Conservation (phyloP, 2,113 vertebrate genomes). For the Catagonus wagneri region DNA sequence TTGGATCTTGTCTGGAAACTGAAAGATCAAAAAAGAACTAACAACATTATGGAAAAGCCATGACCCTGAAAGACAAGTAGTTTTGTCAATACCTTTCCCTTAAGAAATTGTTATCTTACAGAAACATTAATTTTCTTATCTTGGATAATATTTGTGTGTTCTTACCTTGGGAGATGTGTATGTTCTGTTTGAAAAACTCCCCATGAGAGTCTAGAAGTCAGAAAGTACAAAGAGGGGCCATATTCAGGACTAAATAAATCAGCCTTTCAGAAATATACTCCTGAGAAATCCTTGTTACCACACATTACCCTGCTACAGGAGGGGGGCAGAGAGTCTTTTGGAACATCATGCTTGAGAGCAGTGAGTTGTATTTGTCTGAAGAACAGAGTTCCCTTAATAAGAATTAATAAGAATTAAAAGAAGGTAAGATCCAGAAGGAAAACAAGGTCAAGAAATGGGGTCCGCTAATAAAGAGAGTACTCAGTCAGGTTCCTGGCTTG, state of each 20-base stretch:
- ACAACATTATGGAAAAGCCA: background rate
- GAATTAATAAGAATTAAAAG: background rate
- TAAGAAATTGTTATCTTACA: background rate
- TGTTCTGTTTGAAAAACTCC: background rate
- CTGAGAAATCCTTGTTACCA: background rate
- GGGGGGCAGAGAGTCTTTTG: background rate
- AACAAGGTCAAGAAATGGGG: background rate
- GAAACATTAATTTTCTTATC: background rate
- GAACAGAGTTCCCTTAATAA: background rate
- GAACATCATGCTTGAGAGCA: background rate
- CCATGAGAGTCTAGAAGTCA: background rate
- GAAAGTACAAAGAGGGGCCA: background rate
- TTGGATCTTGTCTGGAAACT: background rate
- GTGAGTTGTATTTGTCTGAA: background rate
- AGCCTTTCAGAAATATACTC: background rate
- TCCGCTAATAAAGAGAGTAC: background rate
- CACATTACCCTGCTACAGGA: background rate
- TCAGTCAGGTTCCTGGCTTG: background rate
- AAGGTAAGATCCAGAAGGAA: background rate
- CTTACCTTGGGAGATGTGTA: background rate
- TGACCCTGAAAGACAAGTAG: background rate
- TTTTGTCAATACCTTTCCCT: background rate
- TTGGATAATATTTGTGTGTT: background rate
- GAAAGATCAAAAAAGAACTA: background rate
- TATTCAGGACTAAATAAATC: background rate